Conservation (phyloP, 2,113 vertebrate genomes). For the Nothoprocta pentlandii region DNA sequence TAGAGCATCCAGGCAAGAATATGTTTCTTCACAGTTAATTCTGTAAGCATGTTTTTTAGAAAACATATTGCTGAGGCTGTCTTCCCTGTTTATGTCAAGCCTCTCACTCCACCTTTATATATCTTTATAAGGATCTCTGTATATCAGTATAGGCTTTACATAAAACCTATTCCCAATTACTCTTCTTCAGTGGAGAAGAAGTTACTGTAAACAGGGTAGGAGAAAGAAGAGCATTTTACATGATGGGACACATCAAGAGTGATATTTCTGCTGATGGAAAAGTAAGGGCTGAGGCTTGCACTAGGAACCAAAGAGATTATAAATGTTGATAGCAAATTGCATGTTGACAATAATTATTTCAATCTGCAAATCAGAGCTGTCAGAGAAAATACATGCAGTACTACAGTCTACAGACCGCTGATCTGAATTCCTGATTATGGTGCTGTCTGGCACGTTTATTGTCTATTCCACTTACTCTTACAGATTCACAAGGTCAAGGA, state of each 20-base stretch:
- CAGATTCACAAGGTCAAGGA: neutral
- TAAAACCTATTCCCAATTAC: neutral
- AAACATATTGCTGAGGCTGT: neutral
- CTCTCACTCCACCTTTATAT: neutral
- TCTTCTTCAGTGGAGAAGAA: neutral
- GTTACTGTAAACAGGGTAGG: neutral
- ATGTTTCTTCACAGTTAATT: neutral
- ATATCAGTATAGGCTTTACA: neutral
- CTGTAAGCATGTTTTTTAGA: neutral
- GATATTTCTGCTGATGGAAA: neutral
- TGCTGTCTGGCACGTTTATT: neutral
- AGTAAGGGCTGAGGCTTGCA: neutral
- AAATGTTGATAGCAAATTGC: conserved; percentile 5
- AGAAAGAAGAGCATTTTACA: neutral
- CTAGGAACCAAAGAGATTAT: neutral
- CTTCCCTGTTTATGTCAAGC: neutral
- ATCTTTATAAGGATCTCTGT: neutral
- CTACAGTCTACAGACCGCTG: neutral
- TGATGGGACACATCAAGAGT: neutral
- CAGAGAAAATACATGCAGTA: neutral
- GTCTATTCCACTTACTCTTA: neutral
- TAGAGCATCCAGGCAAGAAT: neutral
- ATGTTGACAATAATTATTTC: conserved; percentile 7
- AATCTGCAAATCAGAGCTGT: neutral
- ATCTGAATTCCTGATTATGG: neutral